Conservation (phyloP, 2,797 vertebrate species). For the Danio aesculapii region DNA sequence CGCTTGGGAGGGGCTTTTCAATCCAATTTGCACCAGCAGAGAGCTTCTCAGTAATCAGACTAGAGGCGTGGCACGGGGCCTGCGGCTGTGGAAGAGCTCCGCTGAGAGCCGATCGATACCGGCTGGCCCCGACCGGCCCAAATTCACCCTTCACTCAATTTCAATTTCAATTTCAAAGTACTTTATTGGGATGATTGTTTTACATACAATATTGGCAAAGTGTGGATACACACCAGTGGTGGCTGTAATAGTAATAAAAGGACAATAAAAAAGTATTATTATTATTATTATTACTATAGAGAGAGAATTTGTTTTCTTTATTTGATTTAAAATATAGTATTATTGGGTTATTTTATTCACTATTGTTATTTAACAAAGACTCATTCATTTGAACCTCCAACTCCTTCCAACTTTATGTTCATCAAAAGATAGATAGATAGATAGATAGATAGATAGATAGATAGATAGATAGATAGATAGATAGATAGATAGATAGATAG, state of each 20-base stretch:
- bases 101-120: constrained; percentile 71
- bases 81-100: constrained; percentile 68
- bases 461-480: no score
- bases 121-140: constrained; percentile 55
- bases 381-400: no score
- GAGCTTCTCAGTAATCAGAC: constrained; percentile 70
- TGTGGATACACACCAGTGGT: not conserved
- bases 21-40: constrained; percentile 67
- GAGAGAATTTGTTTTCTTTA: not conserved
- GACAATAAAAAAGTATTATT: not conserved
- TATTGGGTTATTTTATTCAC: no score
- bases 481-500: no score
- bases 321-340: not conserved
- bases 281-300: not conserved
- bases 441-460: no score
- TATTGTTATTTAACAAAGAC: no score
- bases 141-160: constrained; percentile 57
- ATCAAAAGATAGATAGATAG: no score
- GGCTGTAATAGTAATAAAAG: not conserved
- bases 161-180: constrained; percentile 47
- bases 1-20: constrained; percentile 63
- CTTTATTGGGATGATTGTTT: constrained; percentile 41
- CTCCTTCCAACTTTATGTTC: no score
- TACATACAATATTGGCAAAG: constrained; percentile 25
- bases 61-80: constrained; percentile 69